A percentile compares a stretch with the other conserved stretches of the same genome.
These are phyloP conservation scores for Epirrita christyi DNA, from an alignment of 2,888 invertebrate species.

Conservation along the genomic window DNA sequence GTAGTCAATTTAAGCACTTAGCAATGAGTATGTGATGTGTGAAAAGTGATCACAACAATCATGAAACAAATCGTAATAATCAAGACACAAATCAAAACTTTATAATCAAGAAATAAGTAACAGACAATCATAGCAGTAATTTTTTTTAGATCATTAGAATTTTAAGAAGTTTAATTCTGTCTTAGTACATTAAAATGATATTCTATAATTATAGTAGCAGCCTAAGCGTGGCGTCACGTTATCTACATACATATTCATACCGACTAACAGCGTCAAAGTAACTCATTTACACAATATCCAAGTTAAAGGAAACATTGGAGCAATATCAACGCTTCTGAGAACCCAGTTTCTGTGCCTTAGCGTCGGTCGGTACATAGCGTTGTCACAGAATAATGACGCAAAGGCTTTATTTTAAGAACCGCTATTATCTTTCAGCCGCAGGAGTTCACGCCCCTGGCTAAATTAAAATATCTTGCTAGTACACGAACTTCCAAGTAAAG, in stretches of 20 bases:
- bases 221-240: constrained; percentile 25
- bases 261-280: constrained; percentile 33
- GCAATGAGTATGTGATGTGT: background rate
- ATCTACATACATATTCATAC: constrained; percentile 38
- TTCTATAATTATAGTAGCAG: constrained; percentile 7
- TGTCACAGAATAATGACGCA: constrained; percentile 67
- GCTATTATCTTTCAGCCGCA: constrained; percentile 67
- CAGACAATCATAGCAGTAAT: no score
- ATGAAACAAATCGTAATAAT: no score
- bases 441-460: constrained; percentile 56
- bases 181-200: background rate
- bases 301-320: constrained; percentile 37
- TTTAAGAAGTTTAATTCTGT: background rate
- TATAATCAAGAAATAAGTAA: no score
- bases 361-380: constrained; percentile 34
- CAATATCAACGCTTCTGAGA: constrained; percentile 22
- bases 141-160: no score
- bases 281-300: constrained; percentile 42
- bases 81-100: no score
- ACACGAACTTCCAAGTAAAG: constrained; percentile 46
- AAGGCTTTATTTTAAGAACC: constrained; percentile 73
- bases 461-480: constrained; percentile 65
- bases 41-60: background rate
- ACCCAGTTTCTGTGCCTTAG: constrained; percentile 17
- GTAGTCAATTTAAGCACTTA: background rate